Base-by-base conservation (phyloP, 2,113 vertebrate genomes). In the Tangachromis dhanisi region DNA sequence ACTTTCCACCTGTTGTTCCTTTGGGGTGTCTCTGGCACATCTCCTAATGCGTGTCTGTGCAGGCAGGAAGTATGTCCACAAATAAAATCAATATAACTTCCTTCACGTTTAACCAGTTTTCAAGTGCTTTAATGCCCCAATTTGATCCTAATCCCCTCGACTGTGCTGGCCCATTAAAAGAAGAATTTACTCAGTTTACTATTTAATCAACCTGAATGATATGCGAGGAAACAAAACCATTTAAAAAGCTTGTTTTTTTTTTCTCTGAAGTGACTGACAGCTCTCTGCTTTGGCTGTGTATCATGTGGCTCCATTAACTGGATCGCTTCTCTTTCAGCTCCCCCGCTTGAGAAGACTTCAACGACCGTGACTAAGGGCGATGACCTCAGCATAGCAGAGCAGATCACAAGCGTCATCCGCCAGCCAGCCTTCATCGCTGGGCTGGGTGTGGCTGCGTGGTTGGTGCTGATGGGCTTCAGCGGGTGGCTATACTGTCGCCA, bases 391-490 rank as follows among this genome's bases (percentile, higher is more conserved):
- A 55, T 99, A 87, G 96, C 96, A 0, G 97, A 97, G 93, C 98
- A 96, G 81, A 97, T 99, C 89, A 96, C 97, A 0, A 95, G 91
- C 3, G 94, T 99, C 51, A 94, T 97, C 81, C 94, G 96, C 57
- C 96, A 96, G 88, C 98, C 98, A 0, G 98, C 98, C 80, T 99
- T 99, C 92, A 98, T 99, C 0, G 98, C 98, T 0, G 97, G 98
- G 0, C 93, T 98, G 0, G 97, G 98, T 0, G 97, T 97, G 0
- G 97, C 98, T 0, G 97, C 97, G 40, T 99, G 98, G 97, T 87
- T 98, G 76, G 91, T 98, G 80, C 96, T 99, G 8, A 97, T 98
- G 61, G 96, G 97, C 86, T 97, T 98, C 51, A 97, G 98, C 1
- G 96, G 93, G 2, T 98, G 97, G 97, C 93, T 99, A 81, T 99